Base-by-base conservation (phyloP, 2,113 vertebrate genomes). In the Myrmecophaga tridactyla region DNA sequence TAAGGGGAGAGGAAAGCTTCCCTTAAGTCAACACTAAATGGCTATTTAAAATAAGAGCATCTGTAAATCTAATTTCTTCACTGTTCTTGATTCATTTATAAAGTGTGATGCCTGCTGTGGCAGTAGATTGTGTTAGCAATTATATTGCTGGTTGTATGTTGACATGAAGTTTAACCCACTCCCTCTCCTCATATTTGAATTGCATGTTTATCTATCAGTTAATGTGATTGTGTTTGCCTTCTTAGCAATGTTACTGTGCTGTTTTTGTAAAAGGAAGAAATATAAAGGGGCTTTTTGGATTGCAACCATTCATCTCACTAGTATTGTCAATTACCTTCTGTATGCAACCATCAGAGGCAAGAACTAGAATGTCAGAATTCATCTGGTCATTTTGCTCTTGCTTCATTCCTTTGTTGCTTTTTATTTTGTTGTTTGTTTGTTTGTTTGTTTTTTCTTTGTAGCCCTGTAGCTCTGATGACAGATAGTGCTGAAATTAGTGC, bases 51-150 rank as follows among this genome's bases (percentile, higher is more conserved):
- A 80, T 31, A 39, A 23, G 60, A 96, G 36, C 90, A 87, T 92
- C 84, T 70, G 14, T 80, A 94, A 89, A 87, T 90, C 69, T 93
- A 41, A 92, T 92, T 94, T 80, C 72, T 53, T 78, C 67, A 70
- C 92, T 36, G 13, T 60, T 94, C 83, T 95, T 83, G 78, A 51
- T 89, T 94, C 60, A n/a, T 96, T 94, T 94, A 69, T 34, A 39
- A 75, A 60, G 46, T 41, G 58, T 6, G 46, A 84, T 72, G 10
- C 78, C 92, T 92, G 83, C 94, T 81, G 78, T 63, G 90, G 41
- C 7, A 18, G 13, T 81, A 89, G 92, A 70, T 60, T 83, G 43
- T 92, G 62, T 81, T 90, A 83, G 70, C 73, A 76, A 10, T 92
- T 23, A 53, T 23, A 60, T 34, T 76, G 86, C 41, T 81, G 53